A percentile compares a stretch with the other conserved stretches of the same genome.
These are phyloP conservation scores for Harpalus rubripes DNA, from an alignment of 2,888 invertebrate species.

Conservation along the genomic window DNA sequence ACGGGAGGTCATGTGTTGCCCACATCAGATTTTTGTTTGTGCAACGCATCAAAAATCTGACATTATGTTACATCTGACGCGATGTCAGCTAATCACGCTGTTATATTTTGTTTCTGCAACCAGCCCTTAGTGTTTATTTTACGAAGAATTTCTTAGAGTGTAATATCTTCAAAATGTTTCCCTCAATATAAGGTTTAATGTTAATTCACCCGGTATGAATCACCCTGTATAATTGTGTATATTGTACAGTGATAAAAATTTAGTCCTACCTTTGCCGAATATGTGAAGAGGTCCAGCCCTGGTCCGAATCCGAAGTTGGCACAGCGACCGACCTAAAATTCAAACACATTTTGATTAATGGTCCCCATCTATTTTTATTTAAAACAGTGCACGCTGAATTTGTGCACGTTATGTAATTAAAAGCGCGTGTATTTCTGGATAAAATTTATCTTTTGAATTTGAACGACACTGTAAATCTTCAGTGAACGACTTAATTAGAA, in stretches of 20 bases:
- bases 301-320: constrained; percentile 41
- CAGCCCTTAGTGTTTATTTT: too few relatives aligned
- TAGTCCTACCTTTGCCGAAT: background rate
- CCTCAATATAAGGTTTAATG: too few relatives aligned
- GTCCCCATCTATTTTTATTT: constrained; percentile 61
- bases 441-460: constrained; percentile 56
- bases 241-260: background rate
- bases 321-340: constrained; percentile 58
- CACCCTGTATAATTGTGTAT: background rate
- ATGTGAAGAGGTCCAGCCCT: constrained; percentile 16
- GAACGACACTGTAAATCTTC: constrained; percentile 57
- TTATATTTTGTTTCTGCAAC: too few relatives aligned
- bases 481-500: constrained; percentile 57
- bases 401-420: constrained; percentile 56
- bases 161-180: too few relatives aligned
- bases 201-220: too few relatives aligned
- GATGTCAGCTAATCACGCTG: too few relatives aligned
- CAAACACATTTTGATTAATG: constrained; percentile 63
- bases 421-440: constrained; percentile 50
- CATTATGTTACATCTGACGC: too few relatives aligned
- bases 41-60: too few relatives aligned
- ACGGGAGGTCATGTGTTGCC: too few relatives aligned
- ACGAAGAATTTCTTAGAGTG: too few relatives aligned
- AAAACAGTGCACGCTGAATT: constrained; percentile 62
- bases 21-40: too few relatives aligned